A percentile compares a stretch with the other conserved stretches of the same genome.
Conservation (phyloP, 2,888 invertebrate genomes). For the Andricus quercusramuli region DNA sequence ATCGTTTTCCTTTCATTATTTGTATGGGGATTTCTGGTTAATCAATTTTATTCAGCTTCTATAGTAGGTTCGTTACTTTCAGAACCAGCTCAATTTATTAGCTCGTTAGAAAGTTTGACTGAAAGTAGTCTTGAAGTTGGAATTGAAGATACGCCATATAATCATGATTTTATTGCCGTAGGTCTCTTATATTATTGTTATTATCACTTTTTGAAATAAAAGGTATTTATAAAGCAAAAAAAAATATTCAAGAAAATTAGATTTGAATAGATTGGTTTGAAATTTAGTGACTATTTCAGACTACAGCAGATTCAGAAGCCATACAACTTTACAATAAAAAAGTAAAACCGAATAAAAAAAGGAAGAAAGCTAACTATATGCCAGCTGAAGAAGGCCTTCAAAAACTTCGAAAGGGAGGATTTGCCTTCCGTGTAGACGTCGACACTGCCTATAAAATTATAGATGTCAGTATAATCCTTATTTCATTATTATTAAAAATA, state of each 20-base stretch:
- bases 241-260: background rate
- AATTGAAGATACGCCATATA: constrained; percentile 71
- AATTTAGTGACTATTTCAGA: background rate
- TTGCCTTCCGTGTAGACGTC: constrained; percentile 86
- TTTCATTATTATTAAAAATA: background rate
- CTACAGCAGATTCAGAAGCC: constrained; percentile 80
- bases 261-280: background rate
- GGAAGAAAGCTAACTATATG: constrained; percentile 70
- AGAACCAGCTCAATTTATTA: constrained; percentile 63
- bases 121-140: constrained; percentile 71
- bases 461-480: constrained; percentile 63
- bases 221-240: background rate
- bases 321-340: constrained; percentile 82
- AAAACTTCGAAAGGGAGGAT: constrained; percentile 83
- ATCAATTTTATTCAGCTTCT: constrained; percentile 76
- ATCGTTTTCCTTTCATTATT: constrained; percentile 70
- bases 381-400: constrained; percentile 81
- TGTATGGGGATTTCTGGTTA: constrained; percentile 70
- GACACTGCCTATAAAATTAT: constrained; percentile 86
- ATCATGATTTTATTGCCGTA: constrained; percentile 70
- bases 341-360: constrained; percentile 72
- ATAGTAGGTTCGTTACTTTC: constrained; percentile 67
- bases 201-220: background rate
- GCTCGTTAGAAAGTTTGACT: constrained; percentile 66
- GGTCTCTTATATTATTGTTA: constrained; percentile 25